These are phyloP conservation scores for Melanitta fusca DNA, from an alignment of 2,797 vertebrate genomes.

Conservation along the genomic window DNA sequence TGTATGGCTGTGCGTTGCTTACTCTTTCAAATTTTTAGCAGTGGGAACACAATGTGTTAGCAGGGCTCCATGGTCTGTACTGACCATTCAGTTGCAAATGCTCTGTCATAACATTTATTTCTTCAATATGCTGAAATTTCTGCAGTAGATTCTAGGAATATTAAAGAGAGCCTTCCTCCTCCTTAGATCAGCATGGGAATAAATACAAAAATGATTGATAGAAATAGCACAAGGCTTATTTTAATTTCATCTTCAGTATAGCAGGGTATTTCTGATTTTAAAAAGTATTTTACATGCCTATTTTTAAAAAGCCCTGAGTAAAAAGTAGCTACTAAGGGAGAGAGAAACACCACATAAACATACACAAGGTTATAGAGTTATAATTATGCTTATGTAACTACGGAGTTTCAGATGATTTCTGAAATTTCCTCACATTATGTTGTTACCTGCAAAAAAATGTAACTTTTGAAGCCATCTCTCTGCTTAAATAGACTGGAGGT, in stretches of 20 bases:
- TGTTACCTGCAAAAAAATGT: not conserved
- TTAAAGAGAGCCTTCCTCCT: not conserved
- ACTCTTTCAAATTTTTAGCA: not conserved
- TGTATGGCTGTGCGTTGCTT: not conserved
- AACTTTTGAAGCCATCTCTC: not conserved
- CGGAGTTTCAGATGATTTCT: not conserved
- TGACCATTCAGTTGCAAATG: not conserved
- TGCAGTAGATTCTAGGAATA: not conserved
- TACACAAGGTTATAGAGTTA: not conserved
- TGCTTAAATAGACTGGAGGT: not conserved
- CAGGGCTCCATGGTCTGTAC: not conserved
- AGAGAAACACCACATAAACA: not conserved
- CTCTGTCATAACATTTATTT: not conserved
- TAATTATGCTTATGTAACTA: not conserved
- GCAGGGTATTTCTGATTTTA: not conserved
- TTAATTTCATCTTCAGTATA: not conserved
- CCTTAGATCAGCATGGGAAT: not conserved
- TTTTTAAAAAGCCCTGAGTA: not conserved
- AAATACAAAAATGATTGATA: not conserved
- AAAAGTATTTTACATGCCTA: not conserved
- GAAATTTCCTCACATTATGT: not conserved
- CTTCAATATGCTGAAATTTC: not conserved
- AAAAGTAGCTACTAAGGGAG: not conserved
- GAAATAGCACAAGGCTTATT: not conserved
- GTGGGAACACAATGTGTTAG: not conserved